phyloP scores from a whole-genome alignment of 2,888 invertebrate genomes.

The Megalurothrips usitatus region DNA sequence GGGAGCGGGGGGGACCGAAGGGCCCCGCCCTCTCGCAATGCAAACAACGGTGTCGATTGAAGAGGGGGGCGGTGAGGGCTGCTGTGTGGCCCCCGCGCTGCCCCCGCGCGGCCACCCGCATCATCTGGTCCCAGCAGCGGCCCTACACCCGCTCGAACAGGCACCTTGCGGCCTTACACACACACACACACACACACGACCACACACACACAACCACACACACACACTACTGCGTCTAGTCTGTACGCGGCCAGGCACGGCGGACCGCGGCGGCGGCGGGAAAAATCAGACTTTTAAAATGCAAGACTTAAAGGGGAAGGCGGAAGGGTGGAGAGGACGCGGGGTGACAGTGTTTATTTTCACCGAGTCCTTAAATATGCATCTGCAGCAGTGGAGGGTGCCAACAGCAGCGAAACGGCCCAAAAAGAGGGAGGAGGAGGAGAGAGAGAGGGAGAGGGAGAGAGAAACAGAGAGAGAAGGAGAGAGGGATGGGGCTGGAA shows the following conservation, averaged over 20 bases:
- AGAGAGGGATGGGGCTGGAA: neutral
- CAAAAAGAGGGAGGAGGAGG: neutral
- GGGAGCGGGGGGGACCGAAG: neutral
- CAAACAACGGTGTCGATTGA: constrained; percentile 16
- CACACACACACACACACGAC: too few relatives aligned
- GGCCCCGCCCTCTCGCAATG: neutral
- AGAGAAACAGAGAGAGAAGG: neutral
- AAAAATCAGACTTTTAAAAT: constrained; percentile 24
- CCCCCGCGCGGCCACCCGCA: too few relatives aligned
- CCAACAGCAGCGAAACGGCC: neutral
- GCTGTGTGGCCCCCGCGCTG: neutral
- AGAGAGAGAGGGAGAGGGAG: neutral
- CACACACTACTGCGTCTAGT: too few relatives aligned
- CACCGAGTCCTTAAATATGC: constrained; percentile 19
- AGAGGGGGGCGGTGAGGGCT: neutral
- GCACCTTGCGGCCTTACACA: too few relatives aligned
- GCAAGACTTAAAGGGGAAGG: neutral
- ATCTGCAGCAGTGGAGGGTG: constrained; percentile 12
- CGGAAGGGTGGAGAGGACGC: neutral
- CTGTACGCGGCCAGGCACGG: too few relatives aligned
- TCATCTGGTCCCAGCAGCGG: too few relatives aligned
- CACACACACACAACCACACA: too few relatives aligned
- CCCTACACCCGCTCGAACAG: too few relatives aligned
- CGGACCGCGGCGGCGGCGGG: neutral
- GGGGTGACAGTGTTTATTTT: constrained; percentile 21